Percentiles rank a stretch among this genome's conserved stretches.
These are phyloP conservation scores for Lepisosteus osseus DNA, from an alignment of 2,113 vertebrate genomes.

Conservation along the genomic window DNA sequence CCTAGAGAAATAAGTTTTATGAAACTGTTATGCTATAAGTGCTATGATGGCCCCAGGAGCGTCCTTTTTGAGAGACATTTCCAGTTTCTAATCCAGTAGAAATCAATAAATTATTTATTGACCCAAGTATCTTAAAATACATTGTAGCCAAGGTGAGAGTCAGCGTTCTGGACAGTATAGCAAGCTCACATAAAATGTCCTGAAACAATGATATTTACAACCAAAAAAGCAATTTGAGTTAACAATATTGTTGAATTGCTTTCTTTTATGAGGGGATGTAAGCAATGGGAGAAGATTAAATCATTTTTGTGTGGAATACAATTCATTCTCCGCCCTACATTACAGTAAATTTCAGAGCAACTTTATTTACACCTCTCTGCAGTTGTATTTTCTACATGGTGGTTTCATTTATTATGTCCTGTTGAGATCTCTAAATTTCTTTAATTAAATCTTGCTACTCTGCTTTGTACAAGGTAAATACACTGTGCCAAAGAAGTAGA, in stretches of 20 bases:
- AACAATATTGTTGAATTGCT: constrained; percentile 55
- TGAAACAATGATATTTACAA: constrained; percentile 56
- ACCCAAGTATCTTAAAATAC: constrained; percentile 30
- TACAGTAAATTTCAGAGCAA: constrained; percentile 25
- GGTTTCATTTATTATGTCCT: constrained; percentile 8
- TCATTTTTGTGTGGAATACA: constrained; percentile 40
- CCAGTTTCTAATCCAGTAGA: no score
- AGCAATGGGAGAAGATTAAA: constrained; percentile 63
- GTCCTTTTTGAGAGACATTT: no score
- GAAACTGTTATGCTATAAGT: background rate
- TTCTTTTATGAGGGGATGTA: constrained; percentile 51
- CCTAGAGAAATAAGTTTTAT: background rate
- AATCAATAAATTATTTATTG: constrained; percentile 48
- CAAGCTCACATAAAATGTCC: constrained; percentile 53
- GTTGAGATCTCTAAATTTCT: background rate
- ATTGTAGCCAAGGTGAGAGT: constrained; percentile 33
- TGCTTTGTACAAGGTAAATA: no score
- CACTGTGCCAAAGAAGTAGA: no score
- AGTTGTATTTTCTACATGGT: background rate
- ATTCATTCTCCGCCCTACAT: constrained; percentile 20
- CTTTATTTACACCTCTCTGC: constrained; percentile 32
- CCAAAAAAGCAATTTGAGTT: constrained; percentile 57
- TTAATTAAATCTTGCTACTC: no score
- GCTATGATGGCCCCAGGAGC: no score
- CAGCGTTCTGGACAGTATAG: background rate